Evolutionary conservation across 2,888 invertebrate species (phyloP), one percentile per base, ranked within the genome.

Genomic region (Pasiphila rectangulata): DNA sequence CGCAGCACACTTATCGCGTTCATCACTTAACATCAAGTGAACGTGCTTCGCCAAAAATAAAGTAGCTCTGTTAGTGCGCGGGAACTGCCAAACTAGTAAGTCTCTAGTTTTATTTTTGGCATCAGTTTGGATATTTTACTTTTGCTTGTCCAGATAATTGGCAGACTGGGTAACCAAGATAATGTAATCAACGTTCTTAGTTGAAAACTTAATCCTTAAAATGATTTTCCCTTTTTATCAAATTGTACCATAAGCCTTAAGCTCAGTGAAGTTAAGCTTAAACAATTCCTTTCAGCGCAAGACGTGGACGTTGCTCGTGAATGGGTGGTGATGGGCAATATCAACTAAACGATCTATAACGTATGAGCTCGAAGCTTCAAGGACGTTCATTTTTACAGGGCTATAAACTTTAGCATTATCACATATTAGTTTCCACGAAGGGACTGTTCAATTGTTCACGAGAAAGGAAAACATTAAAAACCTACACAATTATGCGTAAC

Each of bases 301-400:
- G n/a, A n/a, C n/a, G 24, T 21, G 17, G 12, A 41, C 7, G 16
- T 23, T n/a, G n/a, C n/a, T n/a, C 21, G 40, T 23, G 34, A 42
- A 20, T 13, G 12, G 23, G 20, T 23, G 23, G 20, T 62, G 63
- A 66, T 57, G 63, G 61, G 62, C 62, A 59, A 72, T 64, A 73
- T 72, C 68, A 64, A 64, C 64, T 57, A 60, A 67, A 69, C 57
- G 63, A 61, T 61, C 65, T 58, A 67, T 73, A 72, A 71, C 69
- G 59, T 55, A 54, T 19, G 25, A 37, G 35, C 20, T 20, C 35
- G 19, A 40, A 16, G 16, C 4, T 40, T 40, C 16, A 23, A 21
- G 15, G 17, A 32, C 7, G 5, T 19, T 24, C 32, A 46, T 67
- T 74, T n/a, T 72, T 69, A 72, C 65, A 55, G 60, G 45, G 53